Conservation (phyloP, 2,113 vertebrate genomes). For the Sigmodon hispidus region DNA sequence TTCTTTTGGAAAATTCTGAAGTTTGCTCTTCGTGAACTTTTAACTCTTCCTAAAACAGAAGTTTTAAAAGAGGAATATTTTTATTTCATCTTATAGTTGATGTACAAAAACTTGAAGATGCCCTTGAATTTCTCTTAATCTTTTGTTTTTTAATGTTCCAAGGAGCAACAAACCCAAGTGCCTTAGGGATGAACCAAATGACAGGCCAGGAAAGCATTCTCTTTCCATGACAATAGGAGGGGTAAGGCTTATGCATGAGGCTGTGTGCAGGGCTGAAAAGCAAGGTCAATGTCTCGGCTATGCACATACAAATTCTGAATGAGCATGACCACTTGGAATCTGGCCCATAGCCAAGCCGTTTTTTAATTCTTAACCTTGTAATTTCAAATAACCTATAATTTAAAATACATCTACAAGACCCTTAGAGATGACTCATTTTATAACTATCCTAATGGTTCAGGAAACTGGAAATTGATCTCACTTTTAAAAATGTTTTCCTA, state of each 20-base stretch:
- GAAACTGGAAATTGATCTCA: background rate
- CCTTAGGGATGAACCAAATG: background rate
- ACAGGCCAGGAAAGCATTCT: background rate
- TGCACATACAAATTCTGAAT: background rate
- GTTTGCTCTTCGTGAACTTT: conserved; percentile 88
- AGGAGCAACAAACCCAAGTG: background rate
- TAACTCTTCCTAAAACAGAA: conserved; percentile 89
- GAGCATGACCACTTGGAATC: background rate
- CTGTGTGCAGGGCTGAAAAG: background rate
- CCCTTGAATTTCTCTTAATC: background rate
- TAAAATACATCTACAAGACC: conserved; percentile 22
- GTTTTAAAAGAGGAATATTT: background rate
- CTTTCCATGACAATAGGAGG: background rate
- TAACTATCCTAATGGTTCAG: background rate
- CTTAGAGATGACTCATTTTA: background rate
- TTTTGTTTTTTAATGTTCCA: background rate
- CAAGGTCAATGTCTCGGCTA: background rate
- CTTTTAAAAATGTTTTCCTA: conserved; percentile 30
- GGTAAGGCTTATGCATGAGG: background rate
- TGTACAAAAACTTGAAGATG: background rate
- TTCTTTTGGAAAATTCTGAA: conserved; percentile 90
- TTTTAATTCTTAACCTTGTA: background rate
- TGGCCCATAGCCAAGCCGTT: background rate
- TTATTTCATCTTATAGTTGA: background rate
- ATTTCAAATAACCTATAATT: conserved; percentile 22